A percentile compares a stretch with the other conserved stretches of the same genome.
Conservation (phyloP, 2,888 invertebrate species). For the Apamea epomidion region DNA sequence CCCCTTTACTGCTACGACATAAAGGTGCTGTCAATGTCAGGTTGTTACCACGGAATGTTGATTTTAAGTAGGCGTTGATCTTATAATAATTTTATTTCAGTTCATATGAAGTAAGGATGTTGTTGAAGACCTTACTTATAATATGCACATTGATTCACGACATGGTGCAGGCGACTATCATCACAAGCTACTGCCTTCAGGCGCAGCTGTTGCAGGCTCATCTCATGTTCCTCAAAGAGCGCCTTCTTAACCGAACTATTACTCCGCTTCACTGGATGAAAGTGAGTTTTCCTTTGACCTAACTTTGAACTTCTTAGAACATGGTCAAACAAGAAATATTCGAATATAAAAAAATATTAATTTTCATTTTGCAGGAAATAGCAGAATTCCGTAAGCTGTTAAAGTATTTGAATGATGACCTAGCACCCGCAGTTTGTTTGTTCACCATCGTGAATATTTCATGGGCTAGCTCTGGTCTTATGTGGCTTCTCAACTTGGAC, state of each 20-base stretch:
- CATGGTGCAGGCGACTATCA: constrained; percentile 95
- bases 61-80: neutral
- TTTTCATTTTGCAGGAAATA: constrained; percentile 91
- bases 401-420: constrained; percentile 94
- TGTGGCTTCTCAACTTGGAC: constrained; percentile 92
- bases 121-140: constrained; percentile 91
- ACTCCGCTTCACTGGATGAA: constrained; percentile 95
- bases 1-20: neutral
- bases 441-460: constrained; percentile 94
- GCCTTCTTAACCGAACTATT: constrained; percentile 93
- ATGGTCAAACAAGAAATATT: neutral
- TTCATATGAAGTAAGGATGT: constrained; percentile 84
- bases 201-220: constrained; percentile 94
- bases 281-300: constrained; percentile 82
- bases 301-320: neutral
- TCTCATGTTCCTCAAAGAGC: constrained; percentile 93
- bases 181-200: constrained; percentile 95
- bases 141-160: constrained; percentile 94
- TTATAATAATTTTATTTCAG: constrained; percentile 76
- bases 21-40: neutral
- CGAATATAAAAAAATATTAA: neutral
- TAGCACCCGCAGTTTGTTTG: constrained; percentile 94
- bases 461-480: constrained; percentile 93
- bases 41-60: neutral
- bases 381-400: constrained; percentile 94